These are phyloP conservation scores for Manis crassicaudata DNA, from an alignment of 2,797 vertebrate genomes.

Conservation along the genomic window DNA sequence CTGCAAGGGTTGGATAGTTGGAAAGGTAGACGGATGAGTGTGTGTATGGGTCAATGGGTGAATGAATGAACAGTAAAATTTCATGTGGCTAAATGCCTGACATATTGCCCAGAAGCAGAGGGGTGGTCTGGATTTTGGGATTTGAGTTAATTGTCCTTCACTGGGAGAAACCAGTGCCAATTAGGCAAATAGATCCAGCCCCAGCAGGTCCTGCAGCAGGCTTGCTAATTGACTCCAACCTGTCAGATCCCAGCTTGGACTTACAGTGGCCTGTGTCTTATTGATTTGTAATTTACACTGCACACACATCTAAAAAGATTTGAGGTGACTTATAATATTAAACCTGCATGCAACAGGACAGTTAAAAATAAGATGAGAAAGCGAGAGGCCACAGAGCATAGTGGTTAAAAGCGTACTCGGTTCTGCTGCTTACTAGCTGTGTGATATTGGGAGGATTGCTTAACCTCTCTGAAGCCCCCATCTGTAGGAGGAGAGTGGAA, in stretches of 20 bases:
- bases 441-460: not conserved
- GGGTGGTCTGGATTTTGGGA: slow-evolving; percentile 70
- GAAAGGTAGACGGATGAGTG: slow-evolving; percentile 47
- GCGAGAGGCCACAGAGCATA: not conserved
- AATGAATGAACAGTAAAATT: slow-evolving; percentile 65
- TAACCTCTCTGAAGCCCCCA: slow-evolving; percentile 47
- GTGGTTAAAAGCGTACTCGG: not conserved
- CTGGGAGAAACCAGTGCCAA: slow-evolving; percentile 70
- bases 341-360: slow-evolving; percentile 1
- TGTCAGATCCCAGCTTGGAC: slow-evolving; percentile 50
- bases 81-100: slow-evolving; percentile 60
- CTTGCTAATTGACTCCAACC: slow-evolving; percentile 76
- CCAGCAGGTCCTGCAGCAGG: slow-evolving; percentile 64
- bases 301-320: slow-evolving; percentile 55
- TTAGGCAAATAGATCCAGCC: slow-evolving; percentile 76
- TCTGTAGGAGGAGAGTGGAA: not conserved
- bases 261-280: slow-evolving; percentile 58
- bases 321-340: slow-evolving; percentile 50
- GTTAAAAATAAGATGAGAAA: slow-evolving; percentile 10
- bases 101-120: slow-evolving; percentile 74
- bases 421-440: not conserved
- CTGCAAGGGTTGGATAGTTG: not conserved
- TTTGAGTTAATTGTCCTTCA: slow-evolving; percentile 78
- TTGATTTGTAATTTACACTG: slow-evolving; percentile 71
- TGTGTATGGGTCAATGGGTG: slow-evolving; percentile 43